A percentile compares a stretch with the other conserved stretches of the same genome.
Conservation (phyloP, 2,797 vertebrate species). For the Petrocephalus sullivani region DNA sequence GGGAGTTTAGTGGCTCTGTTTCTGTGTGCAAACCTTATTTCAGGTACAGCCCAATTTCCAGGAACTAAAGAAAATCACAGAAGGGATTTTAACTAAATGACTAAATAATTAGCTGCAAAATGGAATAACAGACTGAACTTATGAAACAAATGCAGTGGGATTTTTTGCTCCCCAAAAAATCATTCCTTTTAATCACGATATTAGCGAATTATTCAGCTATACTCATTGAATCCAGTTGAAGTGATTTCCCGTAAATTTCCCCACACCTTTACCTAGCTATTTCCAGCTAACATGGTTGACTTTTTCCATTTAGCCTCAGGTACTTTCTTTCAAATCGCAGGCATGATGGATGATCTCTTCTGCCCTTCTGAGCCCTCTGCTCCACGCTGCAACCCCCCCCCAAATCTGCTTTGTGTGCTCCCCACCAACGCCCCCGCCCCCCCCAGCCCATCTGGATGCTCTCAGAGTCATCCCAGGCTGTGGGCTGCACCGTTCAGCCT, state of each 20-base stretch:
- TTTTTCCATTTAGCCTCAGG: background rate
- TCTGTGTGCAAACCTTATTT: background rate
- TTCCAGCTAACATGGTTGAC: background rate
- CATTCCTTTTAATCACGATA: background rate
- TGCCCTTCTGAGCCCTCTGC: background rate
- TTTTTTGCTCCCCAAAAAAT: background rate
- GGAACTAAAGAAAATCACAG: background rate
- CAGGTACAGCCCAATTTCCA: background rate
- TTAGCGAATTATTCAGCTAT: background rate
- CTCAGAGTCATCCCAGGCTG: background rate
- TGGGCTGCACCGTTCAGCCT: background rate
- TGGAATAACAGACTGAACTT: background rate
- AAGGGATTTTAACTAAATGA: background rate
- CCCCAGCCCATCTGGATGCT: background rate
- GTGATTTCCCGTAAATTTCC: background rate
- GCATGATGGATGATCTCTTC: background rate
- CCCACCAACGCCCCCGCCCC: background rate
- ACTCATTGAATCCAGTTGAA: no score
- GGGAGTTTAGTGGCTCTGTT: background rate
- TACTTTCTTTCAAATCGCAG: background rate
- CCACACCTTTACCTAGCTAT: background rate
- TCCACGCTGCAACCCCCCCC: background rate
- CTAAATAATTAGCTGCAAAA: background rate
- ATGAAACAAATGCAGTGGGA: background rate
- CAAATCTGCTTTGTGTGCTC: background rate